Evolutionary conservation across 2,797 vertebrate species (phyloP).

Genomic region (Erpetoichthys calabaricus): DNA sequence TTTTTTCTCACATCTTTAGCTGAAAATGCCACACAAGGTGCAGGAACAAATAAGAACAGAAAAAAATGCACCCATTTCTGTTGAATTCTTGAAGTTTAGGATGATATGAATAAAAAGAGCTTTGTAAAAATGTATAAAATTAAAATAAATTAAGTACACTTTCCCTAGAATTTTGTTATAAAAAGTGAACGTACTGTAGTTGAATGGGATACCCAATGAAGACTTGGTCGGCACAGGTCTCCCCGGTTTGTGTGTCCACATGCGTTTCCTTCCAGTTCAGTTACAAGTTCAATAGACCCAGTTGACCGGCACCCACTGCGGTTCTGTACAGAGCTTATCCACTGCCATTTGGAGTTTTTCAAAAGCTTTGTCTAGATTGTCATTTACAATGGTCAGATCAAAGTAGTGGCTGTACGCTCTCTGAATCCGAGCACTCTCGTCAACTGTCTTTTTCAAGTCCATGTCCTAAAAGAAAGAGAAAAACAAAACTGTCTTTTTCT

Average conservation of each 20-base stretch:
- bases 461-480: conserved; percentile 62
- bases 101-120: conserved; percentile 67
- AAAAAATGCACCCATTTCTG: no score
- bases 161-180: conserved; percentile 73
- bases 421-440: conserved; percentile 85
- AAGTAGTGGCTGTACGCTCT: conserved; percentile 95
- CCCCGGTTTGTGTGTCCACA: conserved; percentile 33
- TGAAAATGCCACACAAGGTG: no score
- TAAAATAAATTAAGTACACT: conserved; percentile 97
- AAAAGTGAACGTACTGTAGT: conserved; percentile 76
- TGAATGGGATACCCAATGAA: conserved; percentile 44
- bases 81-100: conserved; percentile 17
- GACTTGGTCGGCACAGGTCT: conserved; percentile 38
- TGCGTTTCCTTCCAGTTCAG: conserved; percentile 25
- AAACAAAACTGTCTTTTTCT: not conserved
- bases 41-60: no score
- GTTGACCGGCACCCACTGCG: conserved; percentile 93
- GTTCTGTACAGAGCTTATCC: conserved; percentile 69
- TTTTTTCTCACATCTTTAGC: no score
- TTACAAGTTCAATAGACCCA: conserved; percentile 83
- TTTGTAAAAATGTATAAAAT: conserved; percentile 88
- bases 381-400: conserved; percentile 85
- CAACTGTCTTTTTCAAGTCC: conserved; percentile 93
- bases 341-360: conserved; percentile 77
- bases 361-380: conserved; percentile 95